Evolutionary conservation across 2,797 vertebrate species (phyloP).

Genomic region (Pipistrellus pygmaeus): DNA sequence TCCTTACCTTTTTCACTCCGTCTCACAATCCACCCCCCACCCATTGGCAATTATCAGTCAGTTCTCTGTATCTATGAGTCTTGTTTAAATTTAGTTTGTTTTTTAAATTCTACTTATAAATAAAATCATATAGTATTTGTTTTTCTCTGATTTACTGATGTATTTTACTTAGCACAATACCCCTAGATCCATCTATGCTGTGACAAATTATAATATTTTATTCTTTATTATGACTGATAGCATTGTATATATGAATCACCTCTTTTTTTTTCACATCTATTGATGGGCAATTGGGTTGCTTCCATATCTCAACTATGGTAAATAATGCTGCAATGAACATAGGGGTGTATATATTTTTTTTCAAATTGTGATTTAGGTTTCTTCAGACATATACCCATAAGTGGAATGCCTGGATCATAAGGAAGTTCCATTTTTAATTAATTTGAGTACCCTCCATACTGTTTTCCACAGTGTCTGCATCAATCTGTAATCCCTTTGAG

Average conservation of each 20-base stretch:
- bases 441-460: neutral
- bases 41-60: neutral
- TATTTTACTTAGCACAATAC: neutral
- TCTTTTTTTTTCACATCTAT: neutral
- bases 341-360: neutral
- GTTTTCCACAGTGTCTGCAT: neutral
- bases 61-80: neutral
- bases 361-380: neutral
- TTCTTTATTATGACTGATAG: neutral
- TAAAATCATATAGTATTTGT: neutral
- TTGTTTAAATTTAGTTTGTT: neutral
- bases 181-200: neutral
- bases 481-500: neutral
- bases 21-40: neutral
- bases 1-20: neutral
- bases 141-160: neutral
- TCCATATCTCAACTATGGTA: neutral
- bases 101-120: neutral
- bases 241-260: neutral
- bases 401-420: neutral
- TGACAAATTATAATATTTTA: neutral
- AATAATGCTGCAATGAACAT: neutral
- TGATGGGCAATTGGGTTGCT: neutral
- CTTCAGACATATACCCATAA: neutral
- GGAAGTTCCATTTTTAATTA: neutral